These are phyloP conservation scores for Druceiella hillmani DNA, from an alignment of 2,888 invertebrate genomes.

Conservation along the genomic window DNA sequence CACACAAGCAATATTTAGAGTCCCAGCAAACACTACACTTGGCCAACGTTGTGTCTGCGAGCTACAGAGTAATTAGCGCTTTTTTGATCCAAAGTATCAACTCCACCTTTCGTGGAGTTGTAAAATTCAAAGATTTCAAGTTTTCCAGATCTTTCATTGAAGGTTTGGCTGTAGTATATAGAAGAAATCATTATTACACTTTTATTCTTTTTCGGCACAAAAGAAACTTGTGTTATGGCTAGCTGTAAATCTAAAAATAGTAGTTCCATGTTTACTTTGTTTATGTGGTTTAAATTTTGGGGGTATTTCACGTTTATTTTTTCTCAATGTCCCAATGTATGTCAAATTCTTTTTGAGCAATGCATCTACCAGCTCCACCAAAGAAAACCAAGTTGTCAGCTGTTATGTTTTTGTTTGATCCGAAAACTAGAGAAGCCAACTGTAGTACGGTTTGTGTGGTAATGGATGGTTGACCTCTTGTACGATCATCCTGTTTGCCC, in stretches of 20 bases:
- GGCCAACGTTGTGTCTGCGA: no score
- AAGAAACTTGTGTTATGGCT: not conserved
- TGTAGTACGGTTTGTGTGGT: constrained; percentile 8
- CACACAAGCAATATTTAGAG: no score
- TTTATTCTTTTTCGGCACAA: not conserved
- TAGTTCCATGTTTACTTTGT: not conserved
- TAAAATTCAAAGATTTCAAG: not conserved
- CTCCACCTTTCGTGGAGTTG: no score
- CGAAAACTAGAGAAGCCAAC: constrained; percentile 1
- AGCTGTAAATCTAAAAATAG: no score
- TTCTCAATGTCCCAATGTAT: constrained; percentile 20
- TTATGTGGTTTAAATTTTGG: constrained; percentile 9
- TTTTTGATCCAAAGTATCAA: not conserved
- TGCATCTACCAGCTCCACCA: constrained; percentile 8
- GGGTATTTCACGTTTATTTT: no score
- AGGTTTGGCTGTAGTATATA: no score
- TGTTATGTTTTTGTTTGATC: no score
- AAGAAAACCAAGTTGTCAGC: no score
- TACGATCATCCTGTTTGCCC: constrained; percentile 7
- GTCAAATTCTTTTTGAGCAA: constrained; percentile 14
- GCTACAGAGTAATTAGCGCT: no score
- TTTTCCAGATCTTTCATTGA: not conserved
- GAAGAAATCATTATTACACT: constrained; percentile 1
- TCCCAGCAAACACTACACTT: no score
- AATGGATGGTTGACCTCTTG: no score